Base-by-base conservation (phyloP, 1,140 invertebrate genomes). In the Cecropterus lyciades region DNA sequence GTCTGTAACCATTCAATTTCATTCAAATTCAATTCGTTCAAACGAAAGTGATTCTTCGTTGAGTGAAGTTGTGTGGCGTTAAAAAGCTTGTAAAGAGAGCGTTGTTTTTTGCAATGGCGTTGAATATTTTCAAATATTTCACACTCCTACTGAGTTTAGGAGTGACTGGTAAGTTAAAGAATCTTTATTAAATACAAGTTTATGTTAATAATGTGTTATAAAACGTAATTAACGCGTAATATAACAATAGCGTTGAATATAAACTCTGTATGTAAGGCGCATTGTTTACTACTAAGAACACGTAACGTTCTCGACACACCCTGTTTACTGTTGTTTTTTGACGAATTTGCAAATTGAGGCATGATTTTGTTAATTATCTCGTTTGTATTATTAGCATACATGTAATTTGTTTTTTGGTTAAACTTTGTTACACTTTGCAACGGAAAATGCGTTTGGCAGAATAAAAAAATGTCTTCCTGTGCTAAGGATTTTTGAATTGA, bases 21-120 rank as follows among this genome's bases (percentile, higher is more conserved):
- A 24, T 24, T 24, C 1, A 24, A 24, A 24, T 40, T 40, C n/a
- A 3, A 0, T 40, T 40, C 37, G n/a, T n/a, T 40, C 37, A 40
- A 40, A 96, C 98, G 0, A 95, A 97, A 83, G 91, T 98, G 40
- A 46, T 65, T 69, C 30, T 33, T 33, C 30, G 62, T 62, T 43
- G 37, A 14, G 49, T 53, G 46, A 42, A 27, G 24, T 65, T 43
- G 30, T 67, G 20, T 53, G 43, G 37, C 33, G 30, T 55, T 46
- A 69, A 45, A 11, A 40, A 37, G 30, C 30, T 3, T 33, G 30
- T 33, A 1, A 33, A 56, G 42, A 42, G 17, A 56, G 70, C 59
- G 57, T 72, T 71, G 62, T 67, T 64, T 51, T 60, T 64, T n/a
- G 77, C 57, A 72, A 81, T 84, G 81, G 79, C 71, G 66, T 67